Evolutionary conservation across 2,113 vertebrate species (phyloP), one percentile per base, ranked within the genome.

Genomic region (Paedocypris sp.): DNA sequence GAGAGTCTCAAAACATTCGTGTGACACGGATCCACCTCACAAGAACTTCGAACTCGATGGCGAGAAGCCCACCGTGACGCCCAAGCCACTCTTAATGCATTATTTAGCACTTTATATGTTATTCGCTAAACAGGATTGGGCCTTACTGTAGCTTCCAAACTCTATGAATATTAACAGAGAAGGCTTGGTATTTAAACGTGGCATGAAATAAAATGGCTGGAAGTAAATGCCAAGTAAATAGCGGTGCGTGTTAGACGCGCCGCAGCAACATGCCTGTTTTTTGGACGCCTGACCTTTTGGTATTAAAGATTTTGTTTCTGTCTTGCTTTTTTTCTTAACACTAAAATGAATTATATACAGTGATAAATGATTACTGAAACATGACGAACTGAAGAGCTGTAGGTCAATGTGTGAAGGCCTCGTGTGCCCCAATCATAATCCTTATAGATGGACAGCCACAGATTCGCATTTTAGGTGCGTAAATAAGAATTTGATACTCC

Each of bases 131-230:
- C 48, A 62, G 62, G 68, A 49, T 42, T 42, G 47, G 69, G 73
- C 63, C 62, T 64, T 73, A 59, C 69, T 66, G 66, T 75, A 74
- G 62, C 64, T 62, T 60, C 60, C 53, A 59, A 47, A 46, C 19
- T 23, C 72, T 74, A 77, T 80, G 74, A 78, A 80, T 81, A 79
- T 80, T 80, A 72, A 77, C 66, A 70, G 53, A 29, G 35, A 43
- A 41, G 70, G 51, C 62, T 73, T 79, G 66, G 76, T 79, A 80
- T 83, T 82, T 79, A 77, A 77, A 75, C 70, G 78, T 73, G 73
- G 67, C 58, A 68, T 53, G 32, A 57, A 70, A 75, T 75, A 76
- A 72, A n/a, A 66, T 67, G 46, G 50, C n/a, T 69, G 58, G 45
- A 48, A 65, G 60, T 73, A 77, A 81, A 79, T 78, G 75, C 26